A percentile compares a stretch with the other conserved stretches of the same genome.
These are phyloP conservation scores for Euzophera pinguis DNA, from an alignment of 2,888 invertebrate species.

Conservation along the genomic window DNA sequence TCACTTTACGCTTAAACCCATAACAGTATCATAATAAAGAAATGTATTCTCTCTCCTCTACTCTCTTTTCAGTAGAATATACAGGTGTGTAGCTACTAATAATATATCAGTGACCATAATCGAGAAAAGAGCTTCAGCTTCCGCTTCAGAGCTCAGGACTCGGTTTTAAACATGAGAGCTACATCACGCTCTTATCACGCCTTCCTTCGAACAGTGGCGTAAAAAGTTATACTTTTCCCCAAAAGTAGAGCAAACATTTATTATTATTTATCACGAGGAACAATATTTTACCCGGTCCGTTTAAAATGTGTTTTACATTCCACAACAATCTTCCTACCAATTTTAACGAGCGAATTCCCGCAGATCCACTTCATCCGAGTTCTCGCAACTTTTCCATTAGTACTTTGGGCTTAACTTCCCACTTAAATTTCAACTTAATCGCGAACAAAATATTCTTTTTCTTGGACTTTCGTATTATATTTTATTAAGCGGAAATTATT, in stretches of 20 bases:
- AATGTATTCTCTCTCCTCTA: too few relatives aligned
- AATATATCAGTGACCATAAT: too few relatives aligned
- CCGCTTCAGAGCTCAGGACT: too few relatives aligned
- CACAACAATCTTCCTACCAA: slow-evolving; percentile 42
- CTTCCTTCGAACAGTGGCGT: too few relatives aligned
- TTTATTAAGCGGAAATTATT: slow-evolving; percentile 41
- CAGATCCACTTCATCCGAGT: slow-evolving; percentile 41
- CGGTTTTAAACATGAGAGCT: too few relatives aligned
- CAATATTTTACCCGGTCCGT: slow-evolving; percentile 22
- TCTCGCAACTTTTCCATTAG: slow-evolving; percentile 59
- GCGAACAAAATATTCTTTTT: slow-evolving; percentile 52
- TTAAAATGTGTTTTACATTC: slow-evolving; percentile 47
- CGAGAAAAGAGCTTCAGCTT: too few relatives aligned
- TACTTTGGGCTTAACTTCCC: slow-evolving; percentile 50
- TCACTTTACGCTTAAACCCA: too few relatives aligned
- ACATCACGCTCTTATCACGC: too few relatives aligned
- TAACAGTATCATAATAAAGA: too few relatives aligned
- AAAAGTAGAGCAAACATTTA: not conserved
- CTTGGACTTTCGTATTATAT: slow-evolving; percentile 40
- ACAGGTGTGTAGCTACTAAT: too few relatives aligned
- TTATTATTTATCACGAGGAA: not conserved
- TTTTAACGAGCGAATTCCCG: slow-evolving; percentile 43
- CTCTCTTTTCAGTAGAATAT: too few relatives aligned
- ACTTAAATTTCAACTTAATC: slow-evolving; percentile 61
- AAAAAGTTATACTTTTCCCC: not conserved